These are phyloP conservation scores for Scytalopus superciliaris DNA, from an alignment of 2,113 vertebrate genomes.

Conservation along the genomic window DNA sequence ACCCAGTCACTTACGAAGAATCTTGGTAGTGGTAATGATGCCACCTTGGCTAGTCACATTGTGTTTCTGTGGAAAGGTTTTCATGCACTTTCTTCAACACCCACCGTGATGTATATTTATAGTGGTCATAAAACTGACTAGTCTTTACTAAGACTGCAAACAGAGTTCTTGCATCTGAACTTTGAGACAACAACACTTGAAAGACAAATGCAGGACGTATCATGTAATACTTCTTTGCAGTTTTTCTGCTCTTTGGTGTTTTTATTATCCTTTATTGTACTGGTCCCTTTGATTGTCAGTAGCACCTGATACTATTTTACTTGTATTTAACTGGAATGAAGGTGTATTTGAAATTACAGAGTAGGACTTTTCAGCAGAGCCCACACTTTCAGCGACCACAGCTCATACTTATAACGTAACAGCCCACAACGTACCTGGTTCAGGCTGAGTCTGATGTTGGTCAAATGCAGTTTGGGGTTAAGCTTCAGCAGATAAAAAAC, in stretches of 20 bases:
- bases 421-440: not conserved
- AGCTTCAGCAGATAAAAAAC: not conserved
- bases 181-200: not conserved
- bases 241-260: not conserved
- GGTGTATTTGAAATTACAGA: not conserved
- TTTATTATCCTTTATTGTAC: not conserved
- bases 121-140: not conserved
- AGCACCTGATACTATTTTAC: not conserved
- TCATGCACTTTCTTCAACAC: not conserved
- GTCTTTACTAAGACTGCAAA: not conserved
- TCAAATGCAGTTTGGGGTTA: not conserved
- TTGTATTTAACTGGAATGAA: not conserved
- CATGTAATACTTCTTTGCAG: not conserved
- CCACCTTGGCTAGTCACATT: not conserved
- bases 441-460: not conserved
- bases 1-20: not conserved
- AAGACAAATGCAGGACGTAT: not conserved
- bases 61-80: conserved; percentile 2
- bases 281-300: not conserved
- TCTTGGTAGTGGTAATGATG: not conserved
- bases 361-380: not conserved
- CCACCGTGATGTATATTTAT: not conserved
- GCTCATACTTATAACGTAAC: not conserved
- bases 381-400: not conserved
- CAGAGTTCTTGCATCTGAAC: not conserved